Conservation (phyloP, 1,140 invertebrate species). For the Pseudomyrmex concolor region DNA sequence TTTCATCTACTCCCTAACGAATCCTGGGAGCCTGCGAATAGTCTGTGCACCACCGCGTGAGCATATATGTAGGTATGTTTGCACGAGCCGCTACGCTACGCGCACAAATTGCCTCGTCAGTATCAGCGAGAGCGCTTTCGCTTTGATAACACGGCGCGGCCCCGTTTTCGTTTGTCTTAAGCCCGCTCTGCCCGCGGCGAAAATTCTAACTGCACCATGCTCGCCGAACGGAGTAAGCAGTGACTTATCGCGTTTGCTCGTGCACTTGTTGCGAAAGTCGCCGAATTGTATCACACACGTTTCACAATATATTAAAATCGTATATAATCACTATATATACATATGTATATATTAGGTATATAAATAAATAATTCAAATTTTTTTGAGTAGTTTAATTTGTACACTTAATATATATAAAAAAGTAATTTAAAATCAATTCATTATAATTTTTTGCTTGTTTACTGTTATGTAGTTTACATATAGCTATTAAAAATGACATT, state of each 20-base stretch:
- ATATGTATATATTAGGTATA: not conserved
- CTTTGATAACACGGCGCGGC: conserved; percentile 46
- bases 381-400: no score
- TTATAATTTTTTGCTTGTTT: no score
- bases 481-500: no score
- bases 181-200: conserved; percentile 45
- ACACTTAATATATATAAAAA: no score
- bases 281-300: not conserved
- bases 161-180: conserved; percentile 55
- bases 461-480: no score
- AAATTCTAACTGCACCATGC: conserved; percentile 50
- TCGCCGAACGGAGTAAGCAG: conserved; percentile 30
- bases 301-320: not conserved
- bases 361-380: no score
- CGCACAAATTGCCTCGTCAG: conserved; percentile 62
- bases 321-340: not conserved
- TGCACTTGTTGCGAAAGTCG: conserved; percentile 40
- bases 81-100: conserved; percentile 51
- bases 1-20: conserved; percentile 51
- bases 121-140: conserved; percentile 47
- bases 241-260: conserved; percentile 34
- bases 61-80: conserved; percentile 54
- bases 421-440: no score
- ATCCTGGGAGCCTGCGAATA: conserved; percentile 42
- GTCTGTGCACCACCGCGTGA: conserved; percentile 45